Evolutionary conservation across 2,113 vertebrate genomes (phyloP).

Genomic region (Galbula dea): DNA sequence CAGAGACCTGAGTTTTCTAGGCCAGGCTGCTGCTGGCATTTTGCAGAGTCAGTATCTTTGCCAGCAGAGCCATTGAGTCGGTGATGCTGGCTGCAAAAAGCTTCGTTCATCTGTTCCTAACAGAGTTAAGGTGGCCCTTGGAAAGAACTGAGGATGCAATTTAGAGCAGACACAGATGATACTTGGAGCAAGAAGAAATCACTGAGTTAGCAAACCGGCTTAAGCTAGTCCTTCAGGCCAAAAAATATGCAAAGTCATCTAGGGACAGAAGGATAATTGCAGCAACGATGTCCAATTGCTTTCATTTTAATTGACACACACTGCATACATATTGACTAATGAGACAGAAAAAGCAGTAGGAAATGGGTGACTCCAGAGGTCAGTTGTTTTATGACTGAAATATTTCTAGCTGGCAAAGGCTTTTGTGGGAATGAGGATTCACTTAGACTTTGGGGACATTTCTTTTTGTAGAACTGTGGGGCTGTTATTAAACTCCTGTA

Average conservation of each 20-base stretch:
- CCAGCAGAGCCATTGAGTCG: neutral
- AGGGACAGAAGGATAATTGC: slow-evolving; percentile 10
- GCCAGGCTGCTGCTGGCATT: neutral
- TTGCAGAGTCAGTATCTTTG: neutral
- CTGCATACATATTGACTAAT: neutral
- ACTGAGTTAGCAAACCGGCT: neutral
- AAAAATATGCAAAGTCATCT: neutral
- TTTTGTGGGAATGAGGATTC: neutral
- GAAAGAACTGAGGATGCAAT: neutral
- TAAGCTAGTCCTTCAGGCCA: neutral
- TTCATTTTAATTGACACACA: neutral
- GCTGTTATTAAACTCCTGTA: neutral
- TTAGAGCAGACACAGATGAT: neutral
- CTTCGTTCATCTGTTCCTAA: neutral
- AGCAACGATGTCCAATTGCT: neutral
- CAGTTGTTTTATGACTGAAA: neutral
- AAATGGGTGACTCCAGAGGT: neutral
- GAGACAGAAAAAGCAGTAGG: neutral
- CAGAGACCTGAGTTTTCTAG: neutral
- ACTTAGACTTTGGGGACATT: neutral
- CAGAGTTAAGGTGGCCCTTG: neutral
- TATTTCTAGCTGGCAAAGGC: neutral
- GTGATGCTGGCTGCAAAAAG: neutral
- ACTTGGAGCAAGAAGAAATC: neutral
- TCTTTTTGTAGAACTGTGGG: neutral